Conservation (phyloP, 2,113 vertebrate genomes). For the Anser brachyrhynchus region DNA sequence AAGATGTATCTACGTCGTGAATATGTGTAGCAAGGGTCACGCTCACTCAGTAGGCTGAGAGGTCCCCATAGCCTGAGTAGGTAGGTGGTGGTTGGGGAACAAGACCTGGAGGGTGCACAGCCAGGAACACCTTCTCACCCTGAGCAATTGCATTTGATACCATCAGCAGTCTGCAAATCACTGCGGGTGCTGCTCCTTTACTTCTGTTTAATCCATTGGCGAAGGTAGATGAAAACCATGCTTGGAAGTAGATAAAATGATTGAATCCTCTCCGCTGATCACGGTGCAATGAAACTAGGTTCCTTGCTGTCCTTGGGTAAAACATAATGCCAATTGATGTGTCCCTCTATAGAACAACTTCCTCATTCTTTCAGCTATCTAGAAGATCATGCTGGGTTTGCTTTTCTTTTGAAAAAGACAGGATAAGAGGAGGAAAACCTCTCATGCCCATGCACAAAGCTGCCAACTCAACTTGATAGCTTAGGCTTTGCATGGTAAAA, state of each 20-base stretch:
- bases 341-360: neutral
- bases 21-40: neutral
- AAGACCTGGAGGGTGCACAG: neutral
- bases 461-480: neutral
- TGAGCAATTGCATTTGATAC: neutral
- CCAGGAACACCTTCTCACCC: neutral
- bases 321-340: neutral
- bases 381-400: neutral
- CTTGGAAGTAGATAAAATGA: neutral
- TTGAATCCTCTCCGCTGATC: neutral
- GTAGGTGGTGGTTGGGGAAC: neutral
- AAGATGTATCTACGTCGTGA: neutral
- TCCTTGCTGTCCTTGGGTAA: neutral
- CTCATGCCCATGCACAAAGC: neutral
- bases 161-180: neutral
- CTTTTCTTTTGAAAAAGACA: conserved; percentile 43
- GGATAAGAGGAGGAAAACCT: conserved; percentile 32
- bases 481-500: neutral
- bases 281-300: neutral
- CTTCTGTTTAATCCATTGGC: neutral
- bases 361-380: neutral
- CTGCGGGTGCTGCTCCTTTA: neutral
- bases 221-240: neutral
- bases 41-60: neutral
- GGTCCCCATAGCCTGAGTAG: neutral